Percentiles rank a stretch among this genome's conserved stretches.
Evolutionary conservation across 2,888 invertebrate genomes (phyloP).

Genomic region (Calliphora vomitoria): DNA sequence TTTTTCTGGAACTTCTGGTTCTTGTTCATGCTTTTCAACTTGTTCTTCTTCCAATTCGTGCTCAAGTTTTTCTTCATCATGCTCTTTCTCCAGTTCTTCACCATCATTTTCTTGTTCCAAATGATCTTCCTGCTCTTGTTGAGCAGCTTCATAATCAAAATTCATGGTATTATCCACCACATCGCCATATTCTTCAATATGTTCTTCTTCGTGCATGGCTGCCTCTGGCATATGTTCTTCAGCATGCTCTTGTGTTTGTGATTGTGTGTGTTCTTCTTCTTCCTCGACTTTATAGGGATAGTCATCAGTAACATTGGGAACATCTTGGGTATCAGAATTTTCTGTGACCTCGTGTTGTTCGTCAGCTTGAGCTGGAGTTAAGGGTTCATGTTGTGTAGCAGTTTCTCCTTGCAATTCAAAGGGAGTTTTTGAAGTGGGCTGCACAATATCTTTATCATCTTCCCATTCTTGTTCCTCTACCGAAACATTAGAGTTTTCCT

Average conservation of each 20-base stretch:
- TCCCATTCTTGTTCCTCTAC: constrained; percentile 62
- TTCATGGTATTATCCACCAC: constrained; percentile 80
- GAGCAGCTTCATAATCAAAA: constrained; percentile 80
- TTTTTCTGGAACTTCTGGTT: neutral
- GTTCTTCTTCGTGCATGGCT: constrained; percentile 31
- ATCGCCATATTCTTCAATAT: constrained; percentile 51
- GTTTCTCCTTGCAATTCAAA: constrained; percentile 48
- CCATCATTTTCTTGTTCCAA: constrained; percentile 7
- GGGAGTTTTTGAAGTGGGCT: neutral
- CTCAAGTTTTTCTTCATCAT: neutral
- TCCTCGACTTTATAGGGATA: constrained; percentile 83
- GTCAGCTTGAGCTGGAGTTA: constrained; percentile 75
- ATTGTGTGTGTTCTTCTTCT: constrained; percentile 77
- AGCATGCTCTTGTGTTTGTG: constrained; percentile 3
- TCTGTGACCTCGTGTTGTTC: constrained; percentile 61
- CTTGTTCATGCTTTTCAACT: neutral
- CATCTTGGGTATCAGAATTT: constrained; percentile 70
- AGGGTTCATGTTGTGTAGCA: constrained; percentile 74
- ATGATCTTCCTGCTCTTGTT: constrained; percentile 65
- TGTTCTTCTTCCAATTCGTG: neutral
- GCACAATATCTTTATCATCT: constrained; percentile 47
- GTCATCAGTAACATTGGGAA: constrained; percentile 76
- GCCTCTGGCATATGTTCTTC: constrained; percentile 5
- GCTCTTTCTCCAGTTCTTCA: neutral
- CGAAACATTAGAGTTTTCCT: constrained; percentile 45